A percentile compares a stretch with the other conserved stretches of the same genome.
Conservation (phyloP, 2,888 invertebrate species). For the Eilema depressum region DNA sequence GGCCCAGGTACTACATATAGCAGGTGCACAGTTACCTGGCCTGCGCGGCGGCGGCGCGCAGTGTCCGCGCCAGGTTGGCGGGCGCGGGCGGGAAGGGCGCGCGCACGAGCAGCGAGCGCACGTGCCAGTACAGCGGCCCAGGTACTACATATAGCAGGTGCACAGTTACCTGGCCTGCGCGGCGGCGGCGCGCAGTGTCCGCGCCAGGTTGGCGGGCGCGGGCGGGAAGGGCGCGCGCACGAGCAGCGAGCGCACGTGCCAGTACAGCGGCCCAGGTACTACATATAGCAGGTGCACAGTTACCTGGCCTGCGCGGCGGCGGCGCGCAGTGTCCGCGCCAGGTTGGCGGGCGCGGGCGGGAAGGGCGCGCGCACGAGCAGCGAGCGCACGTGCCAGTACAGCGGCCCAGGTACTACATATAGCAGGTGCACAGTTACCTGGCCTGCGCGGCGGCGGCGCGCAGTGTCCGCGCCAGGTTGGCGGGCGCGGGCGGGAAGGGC, state of each 20-base stretch:
- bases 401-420: constrained; percentile 85
- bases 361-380: constrained; percentile 91
- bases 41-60: constrained; percentile 79
- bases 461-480: constrained; percentile 92
- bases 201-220: constrained; percentile 92
- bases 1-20: background rate
- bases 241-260: constrained; percentile 91
- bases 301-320: constrained; percentile 60
- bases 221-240: constrained; percentile 94
- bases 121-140: constrained; percentile 78
- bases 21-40: background rate
- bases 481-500: constrained; percentile 94
- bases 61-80: constrained; percentile 92
- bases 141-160: background rate
- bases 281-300: background rate
- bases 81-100: constrained; percentile 95
- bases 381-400: constrained; percentile 95
- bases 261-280: constrained; percentile 91
- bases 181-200: constrained; percentile 88
- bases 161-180: constrained; percentile 28
- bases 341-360: constrained; percentile 93
- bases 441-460: constrained; percentile 79
- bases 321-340: constrained; percentile 90
- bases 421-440: constrained; percentile 31
- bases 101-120: constrained; percentile 89